These are phyloP conservation scores for Hormiphora californensis DNA, from an alignment of 37 sponge, comb jelly and placozoan genomes.

Conservation along the genomic window DNA sequence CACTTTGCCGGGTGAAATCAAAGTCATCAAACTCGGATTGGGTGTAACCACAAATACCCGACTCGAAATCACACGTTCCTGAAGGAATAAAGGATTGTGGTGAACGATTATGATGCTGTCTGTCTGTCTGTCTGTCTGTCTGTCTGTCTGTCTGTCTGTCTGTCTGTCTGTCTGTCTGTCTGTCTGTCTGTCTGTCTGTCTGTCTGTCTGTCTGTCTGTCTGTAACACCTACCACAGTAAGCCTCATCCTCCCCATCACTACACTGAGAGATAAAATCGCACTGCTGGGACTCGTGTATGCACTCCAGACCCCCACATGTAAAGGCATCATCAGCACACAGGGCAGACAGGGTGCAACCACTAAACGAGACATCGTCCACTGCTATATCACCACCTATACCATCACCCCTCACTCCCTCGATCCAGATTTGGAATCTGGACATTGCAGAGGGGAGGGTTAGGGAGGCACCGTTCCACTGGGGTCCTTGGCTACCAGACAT, in stretches of 20 bases:
- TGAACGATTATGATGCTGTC: no score
- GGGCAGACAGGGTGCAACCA: slow-evolving; percentile 6
- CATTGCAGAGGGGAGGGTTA: not conserved
- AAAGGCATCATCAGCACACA: slow-evolving; percentile 52
- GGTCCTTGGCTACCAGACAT: not conserved
- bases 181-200: no score
- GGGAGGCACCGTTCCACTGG: not conserved
- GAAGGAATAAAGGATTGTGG: no score
- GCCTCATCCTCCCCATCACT: slow-evolving; percentile 49
- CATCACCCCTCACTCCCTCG: slow-evolving; percentile 18
- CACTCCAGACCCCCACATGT: slow-evolving; percentile 52
- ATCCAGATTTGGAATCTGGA: slow-evolving; percentile 29
- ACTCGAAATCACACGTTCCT: slow-evolving; percentile 59
- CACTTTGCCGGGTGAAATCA: slow-evolving; percentile 10
- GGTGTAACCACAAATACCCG: slow-evolving; percentile 42
- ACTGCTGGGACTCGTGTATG: slow-evolving; percentile 22
- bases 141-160: no score
- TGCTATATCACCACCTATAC: slow-evolving; percentile 51
- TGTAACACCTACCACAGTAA: slow-evolving; percentile 39
- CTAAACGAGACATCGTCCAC: slow-evolving; percentile 59
- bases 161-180: no score
- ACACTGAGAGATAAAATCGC: slow-evolving; percentile 50
- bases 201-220: no score
- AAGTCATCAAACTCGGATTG: slow-evolving; percentile 48
- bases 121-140: no score